Evolutionary conservation across 2,888 invertebrate genomes (phyloP).

Genomic region (Scaptodrosophila latifasciaeformis): DNA sequence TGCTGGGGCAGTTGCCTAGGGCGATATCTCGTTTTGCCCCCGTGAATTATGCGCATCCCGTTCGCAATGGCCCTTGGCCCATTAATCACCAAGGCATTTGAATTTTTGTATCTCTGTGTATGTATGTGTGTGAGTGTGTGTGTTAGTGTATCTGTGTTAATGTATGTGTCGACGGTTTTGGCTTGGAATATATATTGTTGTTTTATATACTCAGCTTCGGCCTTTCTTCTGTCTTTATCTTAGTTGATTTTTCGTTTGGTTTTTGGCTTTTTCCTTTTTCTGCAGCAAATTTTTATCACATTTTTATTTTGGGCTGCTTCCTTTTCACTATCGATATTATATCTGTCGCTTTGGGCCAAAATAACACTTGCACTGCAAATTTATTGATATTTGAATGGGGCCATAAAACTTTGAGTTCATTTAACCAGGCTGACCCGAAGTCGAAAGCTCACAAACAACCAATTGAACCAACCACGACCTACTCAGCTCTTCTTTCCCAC

Average conservation of each 20-base stretch:
- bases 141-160: conserved; percentile 15
- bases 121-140: too few species aligned
- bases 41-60: conserved; percentile 68
- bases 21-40: conserved; percentile 42
- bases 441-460: too few species aligned
- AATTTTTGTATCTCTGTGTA: conserved; percentile 42
- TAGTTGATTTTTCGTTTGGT: not conserved
- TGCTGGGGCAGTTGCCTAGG: conserved; percentile 15
- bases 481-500: too few species aligned
- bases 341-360: too few species aligned
- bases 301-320: conserved; percentile 69
- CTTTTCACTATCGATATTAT: too few species aligned
- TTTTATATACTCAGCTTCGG: conserved; percentile 45
- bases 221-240: not conserved
- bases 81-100: conserved; percentile 67
- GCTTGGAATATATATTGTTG: conserved; percentile 42
- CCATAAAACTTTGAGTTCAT: too few species aligned
- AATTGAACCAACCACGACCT: too few species aligned
- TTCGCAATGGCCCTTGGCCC: conserved; percentile 61
- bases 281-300: conserved; percentile 64
- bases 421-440: too few species aligned
- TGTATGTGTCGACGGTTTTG: not conserved
- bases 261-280: not conserved
- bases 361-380: too few species aligned
- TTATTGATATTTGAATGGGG: too few species aligned